Evolutionary conservation across 1,140 invertebrate genomes (phyloP).

Genomic region (Tetramorium simillimum): DNA sequence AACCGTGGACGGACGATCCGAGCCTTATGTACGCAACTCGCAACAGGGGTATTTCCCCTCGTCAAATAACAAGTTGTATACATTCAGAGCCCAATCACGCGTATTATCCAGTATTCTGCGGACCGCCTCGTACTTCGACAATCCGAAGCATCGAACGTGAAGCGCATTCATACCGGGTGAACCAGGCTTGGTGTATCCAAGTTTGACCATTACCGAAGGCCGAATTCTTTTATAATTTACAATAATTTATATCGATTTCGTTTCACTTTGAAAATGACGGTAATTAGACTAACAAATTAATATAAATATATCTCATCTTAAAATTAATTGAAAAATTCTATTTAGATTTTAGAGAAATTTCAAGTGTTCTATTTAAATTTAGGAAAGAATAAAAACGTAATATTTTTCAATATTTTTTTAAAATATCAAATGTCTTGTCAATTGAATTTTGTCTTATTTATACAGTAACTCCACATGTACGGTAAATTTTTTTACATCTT

Average conservation of each 20-base stretch:
- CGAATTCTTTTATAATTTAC: not conserved
- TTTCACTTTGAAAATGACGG: not conserved
- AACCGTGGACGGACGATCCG: constrained; percentile 24
- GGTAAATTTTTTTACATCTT: not conserved
- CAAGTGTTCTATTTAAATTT: not conserved
- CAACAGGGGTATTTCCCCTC: constrained; percentile 66
- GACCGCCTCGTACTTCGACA: constrained; percentile 46
- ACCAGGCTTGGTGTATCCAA: not conserved
- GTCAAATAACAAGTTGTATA: constrained; percentile 72
- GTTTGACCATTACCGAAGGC: not conserved
- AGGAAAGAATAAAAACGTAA: not conserved
- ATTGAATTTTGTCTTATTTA: not conserved
- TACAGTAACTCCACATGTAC: not conserved
- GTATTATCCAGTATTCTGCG: constrained; percentile 67
- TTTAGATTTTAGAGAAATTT: not conserved
- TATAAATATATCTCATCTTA: not conserved
- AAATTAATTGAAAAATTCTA: not conserved
- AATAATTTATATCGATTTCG: not conserved
- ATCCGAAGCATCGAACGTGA: constrained; percentile 28
- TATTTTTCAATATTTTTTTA: not conserved
- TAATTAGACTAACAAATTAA: not conserved
- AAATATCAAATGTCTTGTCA: not conserved
- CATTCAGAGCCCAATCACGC: constrained; percentile 60
- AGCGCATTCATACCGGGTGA: constrained; percentile 34
- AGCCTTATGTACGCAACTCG: constrained; percentile 51